These are phyloP conservation scores for Pelobates cultripes DNA, from an alignment of 2,797 vertebrate species.

Conservation along the genomic window DNA sequence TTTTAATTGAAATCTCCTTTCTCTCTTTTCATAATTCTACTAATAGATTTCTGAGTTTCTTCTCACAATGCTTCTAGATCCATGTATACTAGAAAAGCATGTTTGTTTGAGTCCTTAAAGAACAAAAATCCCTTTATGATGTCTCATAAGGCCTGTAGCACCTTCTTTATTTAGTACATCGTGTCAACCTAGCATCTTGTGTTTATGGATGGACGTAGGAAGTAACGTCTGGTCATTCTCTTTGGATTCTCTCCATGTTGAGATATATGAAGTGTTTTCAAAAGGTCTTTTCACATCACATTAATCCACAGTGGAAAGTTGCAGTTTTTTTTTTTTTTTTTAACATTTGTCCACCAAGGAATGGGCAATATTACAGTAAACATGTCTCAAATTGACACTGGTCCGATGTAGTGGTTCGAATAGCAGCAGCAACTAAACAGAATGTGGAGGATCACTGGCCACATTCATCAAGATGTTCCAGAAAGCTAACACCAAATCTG, in stretches of 20 bases:
- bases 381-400: neutral
- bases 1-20: too few relatives aligned
- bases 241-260: neutral
- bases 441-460: slow-evolving; percentile 66
- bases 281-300: neutral
- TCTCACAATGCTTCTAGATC: too few relatives aligned
- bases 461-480: slow-evolving; percentile 87
- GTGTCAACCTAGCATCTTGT: too few relatives aligned
- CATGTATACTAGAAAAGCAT: too few relatives aligned
- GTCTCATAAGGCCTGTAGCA: too few relatives aligned
- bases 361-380: slow-evolving; percentile 26
- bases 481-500: slow-evolving; percentile 77
- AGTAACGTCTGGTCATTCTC: neutral
- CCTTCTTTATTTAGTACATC: too few relatives aligned
- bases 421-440: neutral
- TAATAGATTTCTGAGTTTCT: too few relatives aligned
- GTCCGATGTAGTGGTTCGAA: slow-evolving; percentile 34
- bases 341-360: neutral
- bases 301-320: neutral
- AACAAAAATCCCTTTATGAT: too few relatives aligned
- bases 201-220: neutral
- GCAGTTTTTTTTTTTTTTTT: neutral
- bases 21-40: too few relatives aligned
- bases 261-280: neutral
- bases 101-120: too few relatives aligned